Percentiles rank a stretch among this genome's conserved stretches.
Evolutionary conservation across 2,888 invertebrate genomes (phyloP).

Genomic region (Eudemis profundana): DNA sequence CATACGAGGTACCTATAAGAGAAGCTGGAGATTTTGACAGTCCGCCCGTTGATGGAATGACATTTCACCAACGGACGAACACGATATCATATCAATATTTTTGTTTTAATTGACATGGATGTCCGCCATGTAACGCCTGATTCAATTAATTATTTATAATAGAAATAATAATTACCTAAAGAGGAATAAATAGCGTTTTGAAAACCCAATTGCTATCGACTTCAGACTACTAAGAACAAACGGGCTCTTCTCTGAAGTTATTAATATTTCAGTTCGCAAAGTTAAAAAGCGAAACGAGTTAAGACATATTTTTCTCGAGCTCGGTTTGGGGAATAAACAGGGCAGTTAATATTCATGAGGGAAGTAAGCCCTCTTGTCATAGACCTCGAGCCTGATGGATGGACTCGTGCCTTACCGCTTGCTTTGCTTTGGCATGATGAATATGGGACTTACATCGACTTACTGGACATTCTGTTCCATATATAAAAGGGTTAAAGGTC

Average conservation of each 20-base stretch:
- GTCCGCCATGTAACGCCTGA: too few relatives aligned
- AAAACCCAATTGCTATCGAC: too few relatives aligned
- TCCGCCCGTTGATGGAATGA: too few relatives aligned
- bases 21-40: too few relatives aligned
- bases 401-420: constrained; percentile 64
- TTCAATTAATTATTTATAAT: too few relatives aligned
- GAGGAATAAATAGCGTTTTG: too few relatives aligned
- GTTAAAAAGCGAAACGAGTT: constrained; percentile 56
- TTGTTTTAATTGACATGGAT: too few relatives aligned
- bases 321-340: constrained; percentile 68
- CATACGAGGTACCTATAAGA: too few relatives aligned
- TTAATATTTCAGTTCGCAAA: constrained; percentile 46
- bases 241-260: constrained; percentile 19
- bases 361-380: constrained; percentile 79
- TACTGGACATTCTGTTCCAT: constrained; percentile 11
- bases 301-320: constrained; percentile 59
- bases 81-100: too few relatives aligned
- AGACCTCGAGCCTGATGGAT: constrained; percentile 79
- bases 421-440: constrained; percentile 52
- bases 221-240: constrained; percentile 14
- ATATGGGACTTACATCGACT: constrained; percentile 32
- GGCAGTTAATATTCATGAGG: constrained; percentile 79
- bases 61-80: too few relatives aligned
- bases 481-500: constrained; percentile 19
- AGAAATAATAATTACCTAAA: too few relatives aligned